Conservation (phyloP, 2,113 vertebrate genomes). For the Nansenia antarctica region DNA sequence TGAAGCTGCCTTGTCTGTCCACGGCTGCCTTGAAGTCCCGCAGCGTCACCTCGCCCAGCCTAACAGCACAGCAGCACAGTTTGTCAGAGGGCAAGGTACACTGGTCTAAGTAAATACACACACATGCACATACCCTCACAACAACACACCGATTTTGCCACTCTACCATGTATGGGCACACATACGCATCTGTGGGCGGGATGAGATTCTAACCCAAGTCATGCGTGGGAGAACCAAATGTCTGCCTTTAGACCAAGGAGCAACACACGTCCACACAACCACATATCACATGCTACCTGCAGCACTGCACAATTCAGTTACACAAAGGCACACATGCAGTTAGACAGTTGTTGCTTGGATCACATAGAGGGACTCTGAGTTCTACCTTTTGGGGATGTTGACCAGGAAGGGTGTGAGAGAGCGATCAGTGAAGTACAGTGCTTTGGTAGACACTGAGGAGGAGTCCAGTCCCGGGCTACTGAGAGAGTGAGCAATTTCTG, state of each 20-base stretch:
- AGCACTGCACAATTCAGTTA: not conserved
- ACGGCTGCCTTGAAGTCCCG: constrained; percentile 94
- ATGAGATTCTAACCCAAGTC: no score
- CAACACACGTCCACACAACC: constrained; percentile 16
- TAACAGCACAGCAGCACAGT: constrained; percentile 60
- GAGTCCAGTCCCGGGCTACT: constrained; percentile 86
- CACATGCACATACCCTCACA: constrained; percentile 3
- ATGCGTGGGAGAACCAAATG: not conserved
- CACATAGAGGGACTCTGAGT: not conserved
- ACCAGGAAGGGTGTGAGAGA: constrained; percentile 97
- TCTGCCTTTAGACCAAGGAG: not conserved
- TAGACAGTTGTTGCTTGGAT: not conserved
- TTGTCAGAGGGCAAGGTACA: constrained; percentile 20
- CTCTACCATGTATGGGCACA: not conserved
- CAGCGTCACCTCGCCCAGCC: constrained; percentile 93
- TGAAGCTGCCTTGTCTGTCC: constrained; percentile 89
- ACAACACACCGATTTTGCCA: not conserved
- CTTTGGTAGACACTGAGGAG: constrained; percentile 89
- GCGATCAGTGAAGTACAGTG: constrained; percentile 96
- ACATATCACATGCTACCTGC: not conserved
- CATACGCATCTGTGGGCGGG: no score
- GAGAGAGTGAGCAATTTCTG: constrained; percentile 92
- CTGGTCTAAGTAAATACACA: constrained; percentile 11
- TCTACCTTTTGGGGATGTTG: constrained; percentile 95
- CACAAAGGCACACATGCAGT: not conserved